These are phyloP conservation scores for Bursaphelenchus mucronatus DNA, from an alignment of 1,140 invertebrate species.

Conservation along the genomic window DNA sequence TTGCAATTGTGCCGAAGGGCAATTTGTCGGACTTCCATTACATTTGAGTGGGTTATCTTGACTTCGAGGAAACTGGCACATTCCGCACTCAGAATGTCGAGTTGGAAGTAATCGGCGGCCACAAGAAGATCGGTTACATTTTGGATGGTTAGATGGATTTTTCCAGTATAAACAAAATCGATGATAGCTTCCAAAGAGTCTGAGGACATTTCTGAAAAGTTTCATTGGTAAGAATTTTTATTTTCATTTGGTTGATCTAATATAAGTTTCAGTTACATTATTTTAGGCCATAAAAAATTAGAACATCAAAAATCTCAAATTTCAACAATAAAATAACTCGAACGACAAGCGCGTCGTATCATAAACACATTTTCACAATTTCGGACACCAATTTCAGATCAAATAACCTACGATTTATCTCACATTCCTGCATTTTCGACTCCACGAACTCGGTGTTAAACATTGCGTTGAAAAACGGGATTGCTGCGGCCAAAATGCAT, in stretches of 20 bases:
- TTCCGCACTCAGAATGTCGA: conserved; percentile 75
- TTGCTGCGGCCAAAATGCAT: conserved; percentile 77
- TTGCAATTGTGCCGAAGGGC: conserved; percentile 76
- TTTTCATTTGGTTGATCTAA: conserved; percentile 37
- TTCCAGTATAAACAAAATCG: conserved; percentile 81
- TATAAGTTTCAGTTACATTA: conserved; percentile 69
- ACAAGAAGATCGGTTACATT: conserved; percentile 82
- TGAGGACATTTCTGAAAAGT: conserved; percentile 36
- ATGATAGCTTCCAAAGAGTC: conserved; percentile 73
- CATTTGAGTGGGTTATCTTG: conserved; percentile 65
- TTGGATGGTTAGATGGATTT: conserved; percentile 72
- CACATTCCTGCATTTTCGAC: conserved; percentile 76
- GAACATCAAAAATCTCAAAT: background rate
- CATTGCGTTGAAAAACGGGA: conserved; percentile 87
- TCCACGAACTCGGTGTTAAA: conserved; percentile 84
- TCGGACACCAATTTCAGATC: conserved; percentile 2
- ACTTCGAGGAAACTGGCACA: conserved; percentile 77
- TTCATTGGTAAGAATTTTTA: background rate
- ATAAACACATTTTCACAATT: background rate
- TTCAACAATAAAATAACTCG: conserved; percentile 1
- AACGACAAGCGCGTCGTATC: conserved; percentile 11
- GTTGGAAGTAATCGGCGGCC: conserved; percentile 79
- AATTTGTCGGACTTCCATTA: conserved; percentile 76
- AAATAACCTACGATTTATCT: conserved; percentile 68
- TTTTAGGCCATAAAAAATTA: background rate